Evolutionary conservation across 2,113 vertebrate species (phyloP).

Genomic region (Nymphicus hollandicus): DNA sequence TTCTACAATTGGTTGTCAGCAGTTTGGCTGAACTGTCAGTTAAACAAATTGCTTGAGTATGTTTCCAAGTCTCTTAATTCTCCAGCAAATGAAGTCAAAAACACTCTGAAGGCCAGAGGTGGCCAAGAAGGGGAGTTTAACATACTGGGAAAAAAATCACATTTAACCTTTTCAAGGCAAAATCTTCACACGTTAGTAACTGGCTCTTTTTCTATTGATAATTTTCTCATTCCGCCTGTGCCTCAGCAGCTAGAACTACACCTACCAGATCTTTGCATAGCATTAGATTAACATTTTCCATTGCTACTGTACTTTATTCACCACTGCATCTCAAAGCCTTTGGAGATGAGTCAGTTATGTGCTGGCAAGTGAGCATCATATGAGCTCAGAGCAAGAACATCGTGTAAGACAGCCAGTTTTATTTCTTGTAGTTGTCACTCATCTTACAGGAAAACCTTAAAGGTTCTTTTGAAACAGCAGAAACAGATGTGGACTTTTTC

Average conservation of each 20-base stretch:
- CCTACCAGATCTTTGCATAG: background rate
- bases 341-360: slow-evolving; percentile 10
- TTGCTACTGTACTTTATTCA: background rate
- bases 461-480: background rate
- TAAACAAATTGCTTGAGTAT: slow-evolving; percentile 10
- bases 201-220: background rate
- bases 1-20: background rate
- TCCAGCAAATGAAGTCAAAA: background rate
- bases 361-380: background rate
- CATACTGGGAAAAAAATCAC: background rate
- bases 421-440: background rate
- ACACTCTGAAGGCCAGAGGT: background rate
- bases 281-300: background rate
- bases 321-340: background rate
- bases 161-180: background rate
- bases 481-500: background rate
- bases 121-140: background rate
- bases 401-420: background rate
- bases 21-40: background rate
- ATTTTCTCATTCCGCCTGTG: background rate
- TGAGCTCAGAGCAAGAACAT: slow-evolving; percentile 10
- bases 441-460: background rate
- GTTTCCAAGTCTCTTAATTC: background rate
- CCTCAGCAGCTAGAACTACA: background rate
- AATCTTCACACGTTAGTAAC: background rate